phyloP scores from a whole-genome alignment of 2,797 vertebrate species.

The Anabacerthia variegaticeps region DNA sequence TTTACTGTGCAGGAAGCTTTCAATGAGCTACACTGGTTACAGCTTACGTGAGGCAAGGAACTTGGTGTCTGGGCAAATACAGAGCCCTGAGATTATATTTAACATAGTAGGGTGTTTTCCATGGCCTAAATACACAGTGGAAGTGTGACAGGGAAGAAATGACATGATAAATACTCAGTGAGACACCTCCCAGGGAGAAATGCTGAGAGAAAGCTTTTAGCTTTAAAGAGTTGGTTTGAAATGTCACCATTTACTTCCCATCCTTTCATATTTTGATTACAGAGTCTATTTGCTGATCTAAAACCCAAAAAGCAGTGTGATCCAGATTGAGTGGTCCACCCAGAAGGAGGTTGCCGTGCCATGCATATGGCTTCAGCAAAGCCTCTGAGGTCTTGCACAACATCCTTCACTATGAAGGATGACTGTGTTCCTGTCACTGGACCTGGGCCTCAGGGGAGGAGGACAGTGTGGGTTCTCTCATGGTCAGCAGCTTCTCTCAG shows the following conservation, averaged over 20 bases:
- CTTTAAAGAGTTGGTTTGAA: not conserved
- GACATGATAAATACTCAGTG: not conserved
- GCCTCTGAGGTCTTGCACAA: not conserved
- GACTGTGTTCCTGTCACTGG: not conserved
- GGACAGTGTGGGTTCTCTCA: not conserved
- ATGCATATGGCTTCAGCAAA: not conserved
- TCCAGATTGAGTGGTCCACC: not conserved
- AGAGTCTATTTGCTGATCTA: not conserved
- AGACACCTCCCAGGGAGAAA: not conserved
- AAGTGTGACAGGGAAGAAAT: not conserved
- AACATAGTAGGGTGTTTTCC: not conserved
- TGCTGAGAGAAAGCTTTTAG: not conserved
- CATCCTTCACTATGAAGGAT: not conserved
- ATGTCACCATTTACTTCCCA: not conserved
- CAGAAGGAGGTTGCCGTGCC: not conserved
- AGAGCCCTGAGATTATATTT: not conserved
- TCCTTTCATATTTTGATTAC: not conserved
- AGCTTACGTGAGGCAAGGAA: not conserved
- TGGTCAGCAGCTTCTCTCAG: not conserved
- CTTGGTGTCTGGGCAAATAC: rapidly evolving
- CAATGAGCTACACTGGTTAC: not conserved
- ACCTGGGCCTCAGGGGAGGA: not conserved
- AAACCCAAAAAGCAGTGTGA: not conserved
- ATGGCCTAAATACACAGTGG: not conserved
- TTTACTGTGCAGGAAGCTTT: constrained; percentile 60